Evolutionary conservation across 2,797 vertebrate genomes (phyloP).

Genomic region (Propithecus perrieri): DNA sequence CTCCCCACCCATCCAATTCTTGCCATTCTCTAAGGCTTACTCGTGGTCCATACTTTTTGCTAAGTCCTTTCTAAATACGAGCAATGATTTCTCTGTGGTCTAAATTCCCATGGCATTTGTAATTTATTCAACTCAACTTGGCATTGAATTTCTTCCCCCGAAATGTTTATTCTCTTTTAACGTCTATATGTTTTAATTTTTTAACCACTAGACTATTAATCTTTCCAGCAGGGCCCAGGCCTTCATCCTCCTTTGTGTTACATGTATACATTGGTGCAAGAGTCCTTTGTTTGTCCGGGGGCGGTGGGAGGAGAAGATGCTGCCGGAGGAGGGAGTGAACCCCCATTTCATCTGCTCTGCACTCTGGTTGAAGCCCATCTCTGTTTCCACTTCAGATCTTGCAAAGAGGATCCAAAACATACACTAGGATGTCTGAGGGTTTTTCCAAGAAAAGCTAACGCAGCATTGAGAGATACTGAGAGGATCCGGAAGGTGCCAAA

Average conservation of each 20-base stretch:
- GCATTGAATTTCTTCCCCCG: not conserved
- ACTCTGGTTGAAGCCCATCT: not conserved
- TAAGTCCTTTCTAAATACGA: not conserved
- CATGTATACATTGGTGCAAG: not conserved
- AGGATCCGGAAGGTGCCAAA: not conserved
- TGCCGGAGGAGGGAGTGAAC: not conserved
- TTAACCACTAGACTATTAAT: not conserved
- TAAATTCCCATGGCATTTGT: not conserved
- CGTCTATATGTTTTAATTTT: not conserved
- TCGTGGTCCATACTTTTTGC: not conserved
- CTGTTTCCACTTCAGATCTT: not conserved
- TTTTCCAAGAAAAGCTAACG: not conserved
- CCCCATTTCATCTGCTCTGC: not conserved
- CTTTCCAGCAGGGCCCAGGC: not conserved
- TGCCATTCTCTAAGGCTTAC: not conserved
- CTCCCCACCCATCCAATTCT: not conserved
- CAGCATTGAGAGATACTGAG: not conserved
- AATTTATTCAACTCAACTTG: not conserved
- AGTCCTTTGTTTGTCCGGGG: not conserved
- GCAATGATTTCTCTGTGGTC: not conserved
- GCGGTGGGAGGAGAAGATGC: not conserved
- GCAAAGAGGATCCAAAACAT: not conserved
- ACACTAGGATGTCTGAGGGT: not conserved
- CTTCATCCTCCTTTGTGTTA: not conserved
- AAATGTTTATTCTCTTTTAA: not conserved